These are phyloP conservation scores for Notoglanidium macrostoma DNA, from an alignment of 2,797 vertebrate genomes.

Conservation along the genomic window DNA sequence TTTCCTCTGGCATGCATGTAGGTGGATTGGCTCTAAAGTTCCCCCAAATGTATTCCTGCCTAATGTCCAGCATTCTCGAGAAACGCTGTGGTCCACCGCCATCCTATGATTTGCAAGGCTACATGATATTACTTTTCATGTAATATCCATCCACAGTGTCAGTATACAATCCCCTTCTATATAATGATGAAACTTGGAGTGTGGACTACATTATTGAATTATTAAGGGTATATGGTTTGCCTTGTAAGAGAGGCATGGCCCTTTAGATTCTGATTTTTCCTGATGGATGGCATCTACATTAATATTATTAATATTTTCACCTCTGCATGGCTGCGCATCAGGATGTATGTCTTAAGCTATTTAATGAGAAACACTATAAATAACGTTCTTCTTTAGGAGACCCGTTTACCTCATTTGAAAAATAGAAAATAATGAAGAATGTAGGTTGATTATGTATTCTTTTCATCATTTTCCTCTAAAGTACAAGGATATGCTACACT, in stretches of 20 bases:
- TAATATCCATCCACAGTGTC: background rate
- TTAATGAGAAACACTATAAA: background rate
- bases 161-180: background rate
- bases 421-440: background rate
- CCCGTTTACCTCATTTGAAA: background rate
- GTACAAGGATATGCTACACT: background rate
- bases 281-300: background rate
- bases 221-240: background rate
- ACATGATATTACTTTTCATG: background rate
- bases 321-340: background rate
- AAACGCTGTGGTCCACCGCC: background rate
- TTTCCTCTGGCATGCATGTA: background rate
- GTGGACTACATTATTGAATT: background rate
- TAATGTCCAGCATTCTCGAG: background rate
- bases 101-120: background rate
- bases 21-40: background rate
- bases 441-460: background rate
- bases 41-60: background rate
- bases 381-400: background rate
- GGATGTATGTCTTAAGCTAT: background rate
- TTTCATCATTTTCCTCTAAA: background rate
- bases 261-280: background rate
- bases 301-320: background rate
- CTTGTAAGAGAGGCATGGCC: background rate
- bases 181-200: background rate